Evolutionary conservation across 1,140 invertebrate species (phyloP), one percentile per base, ranked within the genome.

Genomic region (Acromyrmex charruanus): DNA sequence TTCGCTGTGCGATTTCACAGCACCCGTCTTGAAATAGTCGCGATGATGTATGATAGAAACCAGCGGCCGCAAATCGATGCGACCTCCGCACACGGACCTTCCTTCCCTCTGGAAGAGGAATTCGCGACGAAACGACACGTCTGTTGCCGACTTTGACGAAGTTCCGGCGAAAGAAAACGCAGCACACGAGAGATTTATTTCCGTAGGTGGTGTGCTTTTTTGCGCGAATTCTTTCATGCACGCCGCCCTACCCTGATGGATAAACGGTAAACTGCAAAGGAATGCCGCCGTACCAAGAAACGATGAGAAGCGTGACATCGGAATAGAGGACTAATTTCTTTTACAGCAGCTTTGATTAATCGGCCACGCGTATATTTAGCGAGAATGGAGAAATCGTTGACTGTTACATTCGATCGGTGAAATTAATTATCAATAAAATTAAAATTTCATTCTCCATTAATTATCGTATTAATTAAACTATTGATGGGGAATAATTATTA

Each of bases 61-160:
- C n/a, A 9, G 44, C 12, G 39, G 63, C 39, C 25, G 21, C 51
- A 59, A 71, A 81, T 80, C 75, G 75, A 66, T 69, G 59, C 82
- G 49, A 65, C n/a, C 49, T 21, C 7, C 28, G 2, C 35, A 18
- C 63, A 4, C 12, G 55, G 21, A 35, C n/a, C 31, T 31, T 63
- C 18, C 28, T 12, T 5, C 14, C 5, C 9, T 0, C 4, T 35
- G 35, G 10, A 25, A 39, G 39, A 55, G 49, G 65, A 63, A 86
- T 16, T 75, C 51, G 28, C 44, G 7, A 58, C 55, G 86, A 63
- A 77, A 25, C 84, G 75, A 74, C 63, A 68, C 66, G 53, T 87
- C 89, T 90, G 89, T 59, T 71, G 63, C 14, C 86, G 88, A 90
- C 89, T 90, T 87, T 90, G 89, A 89, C 89, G 88, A 58, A 90